Evolutionary conservation across 2,113 vertebrate species (phyloP).

Genomic region (Litocranius walleri): DNA sequence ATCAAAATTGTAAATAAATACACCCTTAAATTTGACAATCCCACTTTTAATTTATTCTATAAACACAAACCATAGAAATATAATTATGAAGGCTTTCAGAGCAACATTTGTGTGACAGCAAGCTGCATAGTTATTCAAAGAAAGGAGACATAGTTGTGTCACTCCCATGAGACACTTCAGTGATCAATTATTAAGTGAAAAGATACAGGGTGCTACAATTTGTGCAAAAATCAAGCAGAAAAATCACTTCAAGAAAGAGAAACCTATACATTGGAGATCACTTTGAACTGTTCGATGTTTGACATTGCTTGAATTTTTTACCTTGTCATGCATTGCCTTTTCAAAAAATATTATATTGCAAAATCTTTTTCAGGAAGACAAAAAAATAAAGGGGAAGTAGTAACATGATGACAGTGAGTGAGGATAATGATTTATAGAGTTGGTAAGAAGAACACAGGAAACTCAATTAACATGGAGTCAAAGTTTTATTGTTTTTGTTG

Average conservation of each 20-base stretch:
- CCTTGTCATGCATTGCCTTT: neutral
- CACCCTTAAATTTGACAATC: neutral
- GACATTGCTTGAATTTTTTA: neutral
- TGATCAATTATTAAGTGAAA: neutral
- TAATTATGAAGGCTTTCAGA: neutral
- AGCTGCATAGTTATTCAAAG: neutral
- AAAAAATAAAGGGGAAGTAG: neutral
- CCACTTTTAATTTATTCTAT: neutral
- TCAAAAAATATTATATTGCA: neutral
- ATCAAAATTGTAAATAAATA: neutral
- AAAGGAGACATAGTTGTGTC: neutral
- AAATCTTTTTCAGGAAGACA: neutral
- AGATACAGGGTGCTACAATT: neutral
- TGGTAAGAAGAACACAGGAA: neutral
- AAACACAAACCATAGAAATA: neutral
- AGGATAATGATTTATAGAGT: neutral
- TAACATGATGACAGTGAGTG: neutral
- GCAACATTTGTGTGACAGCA: neutral
- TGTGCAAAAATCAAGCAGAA: neutral
- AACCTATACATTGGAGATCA: neutral
- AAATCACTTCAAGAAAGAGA: neutral
- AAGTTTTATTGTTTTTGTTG: neutral
- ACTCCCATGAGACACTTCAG: neutral
- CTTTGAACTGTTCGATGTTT: neutral
- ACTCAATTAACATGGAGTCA: neutral